These are phyloP conservation scores for Sciaenops ocellatus DNA, from an alignment of 2,797 vertebrate species.

Conservation along the genomic window DNA sequence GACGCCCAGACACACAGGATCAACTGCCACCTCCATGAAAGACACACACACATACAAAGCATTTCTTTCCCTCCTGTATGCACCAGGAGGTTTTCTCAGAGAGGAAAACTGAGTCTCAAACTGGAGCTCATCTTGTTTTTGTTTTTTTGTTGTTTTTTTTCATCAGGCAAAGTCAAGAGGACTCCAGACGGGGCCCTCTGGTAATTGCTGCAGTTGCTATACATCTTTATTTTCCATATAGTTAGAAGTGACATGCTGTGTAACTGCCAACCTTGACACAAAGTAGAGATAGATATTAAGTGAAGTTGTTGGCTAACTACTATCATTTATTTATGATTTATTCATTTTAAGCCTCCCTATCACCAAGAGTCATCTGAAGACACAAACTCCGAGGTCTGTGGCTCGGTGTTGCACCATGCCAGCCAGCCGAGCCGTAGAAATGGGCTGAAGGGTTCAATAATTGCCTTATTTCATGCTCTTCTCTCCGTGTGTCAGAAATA, in stretches of 20 bases:
- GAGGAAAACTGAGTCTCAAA: constrained; percentile 36
- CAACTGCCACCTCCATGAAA: constrained; percentile 71
- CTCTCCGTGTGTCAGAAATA: constrained; percentile 85
- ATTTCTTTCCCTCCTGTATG: constrained; percentile 7
- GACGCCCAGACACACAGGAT: constrained; percentile 80
- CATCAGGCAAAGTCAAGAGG: constrained; percentile 43
- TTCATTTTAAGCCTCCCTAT: constrained; percentile 56
- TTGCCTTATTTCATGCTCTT: constrained; percentile 91
- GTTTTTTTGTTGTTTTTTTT: constrained; percentile 12
- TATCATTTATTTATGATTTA: constrained; percentile 44
- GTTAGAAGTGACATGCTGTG: constrained; percentile 7
- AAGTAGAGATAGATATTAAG: constrained; percentile 9
- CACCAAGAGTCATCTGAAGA: constrained; percentile 61
- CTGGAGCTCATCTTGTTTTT: constrained; percentile 11
- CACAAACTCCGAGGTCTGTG: constrained; percentile 32
- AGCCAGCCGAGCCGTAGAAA: constrained; percentile 77
- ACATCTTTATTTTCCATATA: neutral
- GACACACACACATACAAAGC: constrained; percentile 39
- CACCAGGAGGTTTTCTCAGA: constrained; percentile 34
- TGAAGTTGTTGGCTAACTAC: constrained; percentile 22
- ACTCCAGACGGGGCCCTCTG: constrained; percentile 25
- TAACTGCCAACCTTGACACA: constrained; percentile 9
- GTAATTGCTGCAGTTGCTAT: neutral
- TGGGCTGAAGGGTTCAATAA: constrained; percentile 88
- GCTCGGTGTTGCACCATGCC: constrained; percentile 41